Evolutionary conservation across 1,140 invertebrate genomes (phyloP).

Genomic region (Capitella teleta): DNA sequence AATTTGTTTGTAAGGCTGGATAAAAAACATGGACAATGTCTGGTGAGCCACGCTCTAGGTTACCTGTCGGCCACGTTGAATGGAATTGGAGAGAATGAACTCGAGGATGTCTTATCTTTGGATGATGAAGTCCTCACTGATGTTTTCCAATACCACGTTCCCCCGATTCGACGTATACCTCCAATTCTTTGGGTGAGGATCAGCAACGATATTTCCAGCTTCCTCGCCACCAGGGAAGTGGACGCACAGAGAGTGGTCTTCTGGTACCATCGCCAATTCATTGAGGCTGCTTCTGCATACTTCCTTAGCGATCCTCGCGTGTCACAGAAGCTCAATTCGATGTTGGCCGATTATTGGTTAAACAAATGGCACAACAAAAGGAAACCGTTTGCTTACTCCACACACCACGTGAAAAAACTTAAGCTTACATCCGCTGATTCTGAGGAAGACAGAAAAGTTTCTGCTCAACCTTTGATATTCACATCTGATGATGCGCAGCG

Average conservation of each 20-base stretch:
- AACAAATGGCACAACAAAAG: no score
- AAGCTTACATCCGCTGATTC: no score
- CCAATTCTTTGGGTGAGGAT: conserved; percentile 56
- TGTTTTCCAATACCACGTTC: conserved; percentile 32
- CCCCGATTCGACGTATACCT: conserved; percentile 30
- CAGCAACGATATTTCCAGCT: conserved; percentile 33
- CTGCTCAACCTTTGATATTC: no score
- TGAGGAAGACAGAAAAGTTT: no score
- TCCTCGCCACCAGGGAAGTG: conserved; percentile 52
- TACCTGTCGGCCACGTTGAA: conserved; percentile 12
- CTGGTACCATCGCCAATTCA: conserved; percentile 71
- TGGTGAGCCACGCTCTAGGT: conserved; percentile 11
- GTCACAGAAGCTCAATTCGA: no score
- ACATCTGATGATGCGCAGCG: no score
- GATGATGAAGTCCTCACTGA: conserved; percentile 28
- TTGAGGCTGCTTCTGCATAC: conserved; percentile 88
- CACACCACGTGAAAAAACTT: no score
- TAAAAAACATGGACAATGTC: conserved; percentile 12
- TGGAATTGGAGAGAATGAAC: conserved; percentile 22
- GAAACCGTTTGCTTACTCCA: no score
- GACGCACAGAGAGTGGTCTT: conserved; percentile 56
- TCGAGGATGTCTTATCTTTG: conserved; percentile 38
- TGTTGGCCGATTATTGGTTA: no score
- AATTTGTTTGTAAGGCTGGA: conserved; percentile 15
- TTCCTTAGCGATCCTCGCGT: no score